Evolutionary conservation across 2,113 vertebrate species (phyloP), one percentile per base, ranked within the genome.

Genomic region (Etheostoma cragini): DNA sequence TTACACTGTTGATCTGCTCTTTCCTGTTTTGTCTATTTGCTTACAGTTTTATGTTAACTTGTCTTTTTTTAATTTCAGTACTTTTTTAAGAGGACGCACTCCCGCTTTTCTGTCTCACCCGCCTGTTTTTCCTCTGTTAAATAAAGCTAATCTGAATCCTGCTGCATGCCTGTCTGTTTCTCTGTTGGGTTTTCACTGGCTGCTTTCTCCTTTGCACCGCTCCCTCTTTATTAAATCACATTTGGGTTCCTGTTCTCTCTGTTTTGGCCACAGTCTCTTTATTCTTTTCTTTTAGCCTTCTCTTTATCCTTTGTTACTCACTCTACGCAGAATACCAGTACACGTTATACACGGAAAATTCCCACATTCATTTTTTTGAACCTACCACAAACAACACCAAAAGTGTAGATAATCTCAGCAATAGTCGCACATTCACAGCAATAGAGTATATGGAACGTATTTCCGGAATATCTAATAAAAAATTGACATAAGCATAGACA

Each of bases 111-210:
- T 78, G 61, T 8, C 81, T 84, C 61, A 61, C 79, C 87, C 77
- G 74, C 47, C 0, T 80, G 76, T 89, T 82, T 80, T 76, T 88
- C 62, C 76, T 84, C 72, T 87, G 76, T 84, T 72, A 8, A 93
- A 91, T 88, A 93, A 94, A 92, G 83, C 78, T 52, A 1, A 50
- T 78, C 49, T 85, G 62, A 88, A 92, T 63, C 61, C 82, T 91
- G 83, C 87, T 91, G 93, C 93, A 93, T 90, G 92, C 86, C 78
- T 73, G 53, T 82, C 72, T 87, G 53, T 68, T 24, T 85, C 72
- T 80, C 68, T 77, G 65, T 73, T 75, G 67, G 78, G 4, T 54
- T 81, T 81, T 15, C 62, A 42, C 42, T 49, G 8, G 60, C 76
- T 54, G 54, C 70, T 57, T 78, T 52, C 45, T 67, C 49, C 67